A percentile compares a stretch with the other conserved stretches of the same genome.
Conservation (phyloP, 1,140 invertebrate genomes). For the Microplitis mediator region DNA sequence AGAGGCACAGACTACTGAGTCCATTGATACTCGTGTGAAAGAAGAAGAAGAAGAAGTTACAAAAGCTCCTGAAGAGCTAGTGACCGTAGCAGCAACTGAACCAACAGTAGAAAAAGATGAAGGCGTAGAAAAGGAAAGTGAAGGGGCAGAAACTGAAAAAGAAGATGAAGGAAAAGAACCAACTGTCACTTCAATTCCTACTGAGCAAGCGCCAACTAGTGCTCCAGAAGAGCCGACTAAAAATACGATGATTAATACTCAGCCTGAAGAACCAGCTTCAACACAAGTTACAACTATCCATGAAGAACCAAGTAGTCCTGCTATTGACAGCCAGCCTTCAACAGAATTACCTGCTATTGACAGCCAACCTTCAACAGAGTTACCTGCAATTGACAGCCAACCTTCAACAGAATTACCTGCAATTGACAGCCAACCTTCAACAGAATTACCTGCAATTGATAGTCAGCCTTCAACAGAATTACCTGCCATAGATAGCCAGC, state of each 20-base stretch:
- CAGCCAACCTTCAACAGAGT: no score
- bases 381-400: no score
- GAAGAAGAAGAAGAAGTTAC: constrained; percentile 28
- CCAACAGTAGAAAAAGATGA: constrained; percentile 16
- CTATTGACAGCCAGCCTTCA: no score
- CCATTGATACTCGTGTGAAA: neutral
- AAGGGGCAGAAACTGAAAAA: constrained; percentile 7
- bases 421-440: no score
- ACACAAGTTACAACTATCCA: no score
- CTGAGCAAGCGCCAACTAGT: constrained; percentile 11
- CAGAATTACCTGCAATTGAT: no score
- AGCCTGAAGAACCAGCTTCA: no score
- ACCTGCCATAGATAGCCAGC: no score
- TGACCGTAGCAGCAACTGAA: constrained; percentile 2
- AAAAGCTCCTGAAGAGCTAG: neutral
- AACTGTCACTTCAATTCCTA: constrained; percentile 3
- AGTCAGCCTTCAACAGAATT: no score
- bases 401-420: no score
- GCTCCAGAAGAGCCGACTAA: constrained; percentile 3
- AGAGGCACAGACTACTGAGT: neutral
- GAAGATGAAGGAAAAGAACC: neutral
- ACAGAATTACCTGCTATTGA: no score
- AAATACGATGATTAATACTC: neutral
- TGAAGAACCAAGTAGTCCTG: no score
- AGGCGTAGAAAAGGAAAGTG: neutral